Evolutionary conservation across 2,113 vertebrate species (phyloP).

Genomic region (Plotosus lineatus): DNA sequence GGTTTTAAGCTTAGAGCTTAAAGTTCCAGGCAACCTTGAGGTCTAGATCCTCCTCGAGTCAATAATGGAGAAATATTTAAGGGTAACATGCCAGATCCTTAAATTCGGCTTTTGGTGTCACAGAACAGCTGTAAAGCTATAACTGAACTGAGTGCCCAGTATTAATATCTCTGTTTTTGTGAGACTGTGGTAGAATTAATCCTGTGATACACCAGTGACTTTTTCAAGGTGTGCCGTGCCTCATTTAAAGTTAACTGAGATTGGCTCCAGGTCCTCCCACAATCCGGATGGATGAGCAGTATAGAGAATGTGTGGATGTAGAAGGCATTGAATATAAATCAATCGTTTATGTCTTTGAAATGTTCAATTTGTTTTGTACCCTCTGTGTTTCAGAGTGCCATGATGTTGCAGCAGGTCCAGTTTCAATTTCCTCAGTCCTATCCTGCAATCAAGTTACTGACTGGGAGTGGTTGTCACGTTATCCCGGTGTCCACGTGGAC

Average conservation of each 20-base stretch:
- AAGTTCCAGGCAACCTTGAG: too few relatives aligned
- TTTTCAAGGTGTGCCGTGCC: too few relatives aligned
- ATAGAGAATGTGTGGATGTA: too few relatives aligned
- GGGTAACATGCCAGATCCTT: not conserved
- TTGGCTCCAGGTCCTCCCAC: too few relatives aligned
- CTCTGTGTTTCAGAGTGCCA: not conserved
- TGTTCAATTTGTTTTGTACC: not conserved
- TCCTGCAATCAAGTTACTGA: not conserved
- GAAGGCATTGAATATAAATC: too few relatives aligned
- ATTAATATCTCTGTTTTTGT: not conserved
- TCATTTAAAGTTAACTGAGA: too few relatives aligned
- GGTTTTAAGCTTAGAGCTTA: too few relatives aligned
- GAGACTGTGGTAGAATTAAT: not conserved
- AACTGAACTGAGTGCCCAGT: not conserved
- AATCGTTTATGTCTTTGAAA: not conserved
- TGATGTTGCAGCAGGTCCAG: not conserved
- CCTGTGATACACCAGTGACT: too few relatives aligned
- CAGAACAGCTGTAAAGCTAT: not conserved
- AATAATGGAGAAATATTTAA: too few relatives aligned
- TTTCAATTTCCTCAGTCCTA: not conserved
- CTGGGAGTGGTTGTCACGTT: not conserved
- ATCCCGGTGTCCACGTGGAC: not conserved
- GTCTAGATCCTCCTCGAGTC: too few relatives aligned
- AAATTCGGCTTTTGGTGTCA: not conserved
- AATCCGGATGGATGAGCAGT: too few relatives aligned